Evolutionary conservation across 2,797 vertebrate genomes (phyloP), one percentile per base, ranked within the genome.

Genomic region (Emydoidea blandingii): DNA sequence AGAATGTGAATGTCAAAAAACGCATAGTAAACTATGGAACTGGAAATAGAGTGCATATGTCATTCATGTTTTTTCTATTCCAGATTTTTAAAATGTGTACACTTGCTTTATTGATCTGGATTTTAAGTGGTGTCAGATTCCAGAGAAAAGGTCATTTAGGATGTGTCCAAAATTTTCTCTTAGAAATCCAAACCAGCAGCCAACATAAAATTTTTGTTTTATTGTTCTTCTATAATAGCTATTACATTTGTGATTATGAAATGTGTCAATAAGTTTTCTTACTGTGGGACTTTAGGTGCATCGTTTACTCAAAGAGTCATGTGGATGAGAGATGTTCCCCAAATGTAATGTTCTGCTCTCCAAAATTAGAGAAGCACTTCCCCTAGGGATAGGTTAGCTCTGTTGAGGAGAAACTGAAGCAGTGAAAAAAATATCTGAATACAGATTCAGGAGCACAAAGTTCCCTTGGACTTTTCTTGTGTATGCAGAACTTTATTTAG

Each of bases 11-110:
- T 16, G 31, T 18, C 31, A 62, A 62, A 62, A 62, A 62, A 62
- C 7, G 4, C 59, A 62, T 18, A 8, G 14, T 62, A 62, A 56
- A 62, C 59, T 34, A 62, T 62, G 59, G 31, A 34, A 62, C 31
- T 62, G 7, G 59, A 62, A 62, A 34, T 15, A 18, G 59, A 34
- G 31, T 59, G 12, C 12, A 29, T 12, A 14, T 14, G 57, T n/a
- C 59, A 62, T 62, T 34, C 31, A 34, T 62, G 31, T 2, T 34
- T 62, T 34, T 62, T 62, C 31, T 18, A 34, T 62, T n/a, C 59
- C 14, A n/a, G 54, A 27, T 76, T 91, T 68, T 57, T 85, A 92
- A 96, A 95, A 90, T 83, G 91, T 9, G 68, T 96, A 90, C 88
- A 95, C 81, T 90, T 95, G 57, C 62, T 93, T 74, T 79, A 93